Percentiles rank a stretch among this genome's conserved stretches.
Conservation (phyloP, 2,888 invertebrate species). For the Tinea pellionella region DNA sequence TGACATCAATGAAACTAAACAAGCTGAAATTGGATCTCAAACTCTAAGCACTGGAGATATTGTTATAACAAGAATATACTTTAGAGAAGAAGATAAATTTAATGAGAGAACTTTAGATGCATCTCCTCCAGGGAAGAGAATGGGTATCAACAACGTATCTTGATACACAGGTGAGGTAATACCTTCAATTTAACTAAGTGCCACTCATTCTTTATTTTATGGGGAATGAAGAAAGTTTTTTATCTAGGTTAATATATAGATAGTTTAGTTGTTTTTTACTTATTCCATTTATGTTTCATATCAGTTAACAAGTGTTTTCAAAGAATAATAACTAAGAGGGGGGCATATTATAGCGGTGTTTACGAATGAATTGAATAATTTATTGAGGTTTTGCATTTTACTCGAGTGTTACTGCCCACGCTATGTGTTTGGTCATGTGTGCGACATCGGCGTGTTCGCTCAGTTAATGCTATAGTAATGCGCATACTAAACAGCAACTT, state of each 20-base stretch:
- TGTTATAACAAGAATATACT: slow-evolving; percentile 86
- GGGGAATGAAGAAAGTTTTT: slow-evolving; percentile 27
- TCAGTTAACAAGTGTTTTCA: slow-evolving; percentile 1
- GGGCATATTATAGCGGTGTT: slow-evolving; percentile 37
- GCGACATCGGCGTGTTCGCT: slow-evolving; percentile 53
- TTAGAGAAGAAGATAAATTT: slow-evolving; percentile 59
- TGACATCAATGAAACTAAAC: slow-evolving; percentile 57
- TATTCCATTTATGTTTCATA: not conserved
- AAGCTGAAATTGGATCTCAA: slow-evolving; percentile 76
- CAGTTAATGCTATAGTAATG: slow-evolving; percentile 54
- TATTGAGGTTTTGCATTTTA: slow-evolving; percentile 48
- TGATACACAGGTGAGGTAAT: slow-evolving; percentile 40
- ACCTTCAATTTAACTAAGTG: slow-evolving; percentile 54
- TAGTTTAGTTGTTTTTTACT: slow-evolving; percentile 1
- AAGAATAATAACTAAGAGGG: slow-evolving; percentile 1
- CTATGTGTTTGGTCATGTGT: slow-evolving; percentile 62
- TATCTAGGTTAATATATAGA: not conserved
- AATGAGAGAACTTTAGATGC: slow-evolving; percentile 60
- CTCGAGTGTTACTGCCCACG: slow-evolving; percentile 25
- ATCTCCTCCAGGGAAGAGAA: slow-evolving; percentile 49
- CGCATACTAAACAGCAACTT: slow-evolving; percentile 51
- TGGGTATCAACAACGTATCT: slow-evolving; percentile 55
- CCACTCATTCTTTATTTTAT: slow-evolving; percentile 47
- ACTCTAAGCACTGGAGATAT: slow-evolving; percentile 93
- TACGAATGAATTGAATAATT: slow-evolving; percentile 51